Base-by-base conservation (phyloP, 2,888 invertebrate genomes). In the Hyles lineata region DNA sequence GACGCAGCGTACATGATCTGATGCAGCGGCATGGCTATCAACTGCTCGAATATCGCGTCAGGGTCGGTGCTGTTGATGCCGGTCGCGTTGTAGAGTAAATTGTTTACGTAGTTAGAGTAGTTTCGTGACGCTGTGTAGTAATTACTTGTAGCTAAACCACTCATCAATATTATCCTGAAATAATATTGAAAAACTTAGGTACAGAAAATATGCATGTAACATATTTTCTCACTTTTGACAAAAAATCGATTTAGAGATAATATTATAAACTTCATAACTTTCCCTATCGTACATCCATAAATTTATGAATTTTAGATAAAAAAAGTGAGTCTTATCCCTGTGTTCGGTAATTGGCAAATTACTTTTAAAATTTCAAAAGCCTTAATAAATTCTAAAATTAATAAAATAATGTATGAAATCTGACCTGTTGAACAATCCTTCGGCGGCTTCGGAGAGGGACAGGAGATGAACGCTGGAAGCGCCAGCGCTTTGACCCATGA, bases 401-500 rank as follows among this genome's bases (percentile, higher is more conserved):
- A 35, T 9, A 8, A 35, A 35, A 35, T 35, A 9, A 35, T 35
- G 9, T 35, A 35, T 35, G 6, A 17, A 17, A 4, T 15, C 55
- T 52, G 52, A 90, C 91, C 84, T 86, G 11, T 84, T 82, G 70
- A 91, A 90, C 1, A 92, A 78, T 43, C 88, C 89, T 17, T 83
- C 73, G 15, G 88, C 82, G 0, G 83, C 83, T 1, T 83, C 76
- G 0, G 89, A 85, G 63, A 92, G 72, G 0, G 88, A 80, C 1
- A 91, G 79, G 32, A 91, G 72, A 60, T 92, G 90, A 0, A 86
- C 85, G 7, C 79, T 73, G 7, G 79, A 75, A 1, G 88, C 87
- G 8, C 92, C 91, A 9, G 89, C 88, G 81, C 92, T 91, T 70
- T 92, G 89, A 0, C 92, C 92, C 19, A 82, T 88, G 17, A 92